Percentiles rank a stretch among this genome's conserved stretches.
Conservation (phyloP, 2,888 invertebrate species). For the Halictus ligatus region DNA sequence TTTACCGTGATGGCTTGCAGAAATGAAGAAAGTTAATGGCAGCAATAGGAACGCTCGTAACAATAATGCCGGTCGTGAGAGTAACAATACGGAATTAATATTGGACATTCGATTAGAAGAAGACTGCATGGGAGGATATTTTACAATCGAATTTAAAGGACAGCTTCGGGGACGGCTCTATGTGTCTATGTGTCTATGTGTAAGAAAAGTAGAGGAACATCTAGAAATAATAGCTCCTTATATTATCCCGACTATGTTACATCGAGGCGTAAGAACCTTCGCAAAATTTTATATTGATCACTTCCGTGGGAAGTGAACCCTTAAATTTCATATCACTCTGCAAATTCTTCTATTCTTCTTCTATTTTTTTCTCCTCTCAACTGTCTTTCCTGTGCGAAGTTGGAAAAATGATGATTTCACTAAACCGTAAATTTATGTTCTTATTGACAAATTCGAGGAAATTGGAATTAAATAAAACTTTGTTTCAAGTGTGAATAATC, state of each 20-base stretch:
- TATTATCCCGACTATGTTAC: conserved; percentile 78
- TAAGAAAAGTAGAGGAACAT: background rate
- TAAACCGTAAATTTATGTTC: background rate
- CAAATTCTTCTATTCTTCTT: conserved; percentile 56
- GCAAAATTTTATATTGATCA: conserved; percentile 72
- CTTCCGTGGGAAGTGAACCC: conserved; percentile 67
- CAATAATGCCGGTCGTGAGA: conserved; percentile 8
- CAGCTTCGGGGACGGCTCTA: background rate
- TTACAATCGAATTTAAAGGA: conserved; percentile 20
- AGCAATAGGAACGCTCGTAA: conserved; percentile 1
- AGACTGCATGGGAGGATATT: conserved; percentile 11
- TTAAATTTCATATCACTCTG: conserved; percentile 69
- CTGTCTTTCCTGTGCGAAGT: background rate
- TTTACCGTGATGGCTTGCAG: conserved; percentile 23
- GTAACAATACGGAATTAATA: conserved; percentile 27
- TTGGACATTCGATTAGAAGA: conserved; percentile 7
- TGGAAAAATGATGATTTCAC: background rate
- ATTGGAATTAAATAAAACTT: background rate
- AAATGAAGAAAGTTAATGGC: conserved; percentile 30
- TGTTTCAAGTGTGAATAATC: background rate
- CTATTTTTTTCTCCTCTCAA: conserved; percentile 45
- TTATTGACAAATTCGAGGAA: background rate
- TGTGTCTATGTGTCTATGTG: no score
- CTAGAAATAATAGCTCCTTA: conserved; percentile 70
- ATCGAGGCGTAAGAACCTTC: conserved; percentile 79